Percentiles rank a stretch among this genome's conserved stretches.
These are phyloP conservation scores for Danaus chrysippus DNA, from an alignment of 2,888 invertebrate genomes.

Conservation along the genomic window DNA sequence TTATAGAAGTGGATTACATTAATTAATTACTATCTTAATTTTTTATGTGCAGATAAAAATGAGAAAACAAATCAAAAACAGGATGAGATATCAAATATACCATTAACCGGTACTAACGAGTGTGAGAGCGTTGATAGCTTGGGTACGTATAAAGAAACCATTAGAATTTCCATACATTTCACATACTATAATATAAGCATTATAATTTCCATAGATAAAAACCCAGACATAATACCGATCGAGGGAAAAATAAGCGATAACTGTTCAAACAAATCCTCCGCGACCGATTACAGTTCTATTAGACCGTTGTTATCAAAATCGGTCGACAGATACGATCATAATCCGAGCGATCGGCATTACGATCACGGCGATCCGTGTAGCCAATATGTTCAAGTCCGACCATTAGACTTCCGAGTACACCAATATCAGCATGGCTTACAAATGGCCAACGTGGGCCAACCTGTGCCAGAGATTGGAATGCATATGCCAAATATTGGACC, in stretches of 20 bases:
- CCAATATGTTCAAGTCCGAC: conserved; percentile 67
- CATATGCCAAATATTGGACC: conserved; percentile 27
- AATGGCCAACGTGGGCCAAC: conserved; percentile 55
- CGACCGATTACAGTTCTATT: conserved; percentile 68
- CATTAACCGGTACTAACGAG: conserved; percentile 67
- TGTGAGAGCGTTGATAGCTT: conserved; percentile 72
- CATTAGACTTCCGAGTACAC: conserved; percentile 58
- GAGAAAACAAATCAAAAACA: conserved; percentile 65
- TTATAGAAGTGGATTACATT: too few relatives aligned
- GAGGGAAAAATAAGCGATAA: conserved; percentile 73
- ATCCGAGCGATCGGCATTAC: conserved; percentile 52
- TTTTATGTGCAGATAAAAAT: conserved; percentile 47
- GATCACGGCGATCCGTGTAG: conserved; percentile 62
- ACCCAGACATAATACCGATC: conserved; percentile 72
- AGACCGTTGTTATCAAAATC: conserved; percentile 64
- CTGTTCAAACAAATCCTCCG: conserved; percentile 69
- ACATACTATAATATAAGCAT: neutral
- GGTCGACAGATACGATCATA: conserved; percentile 64
- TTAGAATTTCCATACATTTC: neutral
- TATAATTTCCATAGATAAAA: conserved; percentile 58
- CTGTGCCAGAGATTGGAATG: conserved; percentile 48
- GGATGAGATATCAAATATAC: conserved; percentile 70
- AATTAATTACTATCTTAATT: neutral
- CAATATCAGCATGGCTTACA: conserved; percentile 34
- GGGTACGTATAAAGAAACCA: conserved; percentile 45